Conservation (phyloP, 2,888 invertebrate species). For the Hybos culiciformis region DNA sequence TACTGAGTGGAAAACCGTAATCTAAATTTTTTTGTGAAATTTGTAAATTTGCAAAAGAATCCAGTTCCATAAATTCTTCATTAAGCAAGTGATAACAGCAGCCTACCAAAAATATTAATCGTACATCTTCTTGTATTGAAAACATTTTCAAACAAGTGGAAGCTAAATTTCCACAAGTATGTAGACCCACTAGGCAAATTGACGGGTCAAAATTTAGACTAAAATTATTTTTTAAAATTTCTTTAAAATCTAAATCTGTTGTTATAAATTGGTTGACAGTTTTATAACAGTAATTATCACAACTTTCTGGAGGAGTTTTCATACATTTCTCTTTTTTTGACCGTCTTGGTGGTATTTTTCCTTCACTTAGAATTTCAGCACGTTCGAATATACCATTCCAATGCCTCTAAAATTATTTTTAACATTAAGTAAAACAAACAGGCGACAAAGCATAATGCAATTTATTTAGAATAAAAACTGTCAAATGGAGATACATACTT, state of each 20-base stretch:
- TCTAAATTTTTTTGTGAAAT: slow-evolving; percentile 22
- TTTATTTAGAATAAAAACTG: background rate
- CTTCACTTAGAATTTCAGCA: slow-evolving; percentile 35
- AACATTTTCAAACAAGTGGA: slow-evolving; percentile 60
- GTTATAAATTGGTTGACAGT: slow-evolving; percentile 49
- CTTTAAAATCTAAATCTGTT: slow-evolving; percentile 40
- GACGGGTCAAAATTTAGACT: slow-evolving; percentile 13
- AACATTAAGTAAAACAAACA: background rate
- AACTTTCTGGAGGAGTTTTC: background rate
- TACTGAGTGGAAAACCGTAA: slow-evolving; percentile 55
- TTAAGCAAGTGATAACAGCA: slow-evolving; percentile 80
- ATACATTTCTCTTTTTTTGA: slow-evolving; percentile 19
- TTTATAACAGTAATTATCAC: slow-evolving; percentile 42
- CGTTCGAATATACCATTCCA: slow-evolving; percentile 46
- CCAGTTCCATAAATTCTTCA: slow-evolving; percentile 38
- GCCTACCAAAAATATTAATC: slow-evolving; percentile 63
- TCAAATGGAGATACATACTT: slow-evolving; percentile 18
- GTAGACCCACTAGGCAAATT: slow-evolving; percentile 58
- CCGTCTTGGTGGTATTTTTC: slow-evolving; percentile 24
- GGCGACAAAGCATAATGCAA: background rate
- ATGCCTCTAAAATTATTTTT: slow-evolving; percentile 36
- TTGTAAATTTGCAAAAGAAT: slow-evolving; percentile 27
- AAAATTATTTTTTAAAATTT: slow-evolving; percentile 41
- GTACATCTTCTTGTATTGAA: slow-evolving; percentile 38
- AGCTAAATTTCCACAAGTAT: slow-evolving; percentile 79